These are phyloP conservation scores for Mesocentrotus franciscanus DNA, from an alignment of 53 echinoderm and acorn worm species.

Conservation along the genomic window DNA sequence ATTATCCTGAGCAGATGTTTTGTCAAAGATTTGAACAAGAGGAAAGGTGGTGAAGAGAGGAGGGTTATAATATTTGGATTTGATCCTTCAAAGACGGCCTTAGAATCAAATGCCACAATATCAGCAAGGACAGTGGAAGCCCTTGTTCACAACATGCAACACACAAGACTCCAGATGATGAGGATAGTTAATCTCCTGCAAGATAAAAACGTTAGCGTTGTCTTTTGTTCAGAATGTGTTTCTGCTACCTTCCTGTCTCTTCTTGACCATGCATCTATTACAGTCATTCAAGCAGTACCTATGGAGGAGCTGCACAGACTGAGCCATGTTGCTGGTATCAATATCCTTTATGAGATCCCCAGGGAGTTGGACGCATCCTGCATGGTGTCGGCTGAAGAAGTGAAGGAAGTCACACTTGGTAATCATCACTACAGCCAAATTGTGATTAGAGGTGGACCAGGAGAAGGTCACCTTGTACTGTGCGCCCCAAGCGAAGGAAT, in stretches of 20 bases:
- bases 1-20: conserved; percentile 23
- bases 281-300: conserved; percentile 76
- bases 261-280: conserved; percentile 62
- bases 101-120: conserved; percentile 34
- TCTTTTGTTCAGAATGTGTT: conserved; percentile 68
- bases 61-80: conserved; percentile 39
- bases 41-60: conserved; percentile 18
- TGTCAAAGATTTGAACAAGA: neutral
- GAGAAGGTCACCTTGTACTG: conserved; percentile 66
- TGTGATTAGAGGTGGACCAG: conserved; percentile 2
- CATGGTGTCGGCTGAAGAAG: neutral
- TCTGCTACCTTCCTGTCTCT: conserved; percentile 65
- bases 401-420: conserved; percentile 55
- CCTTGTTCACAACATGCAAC: conserved; percentile 59
- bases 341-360: conserved; percentile 61
- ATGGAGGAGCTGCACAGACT: conserved; percentile 67
- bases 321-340: conserved; percentile 49
- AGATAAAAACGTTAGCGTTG: conserved; percentile 53
- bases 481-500: conserved; percentile 80
- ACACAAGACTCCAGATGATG: conserved; percentile 26
- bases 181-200: conserved; percentile 38
- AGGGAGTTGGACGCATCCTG: neutral
- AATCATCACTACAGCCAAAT: conserved; percentile 52
- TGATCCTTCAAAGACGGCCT: neutral
- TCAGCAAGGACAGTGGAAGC: neutral